Conservation (phyloP, 2,888 invertebrate genomes). For the Spodoptera exigua region DNA sequence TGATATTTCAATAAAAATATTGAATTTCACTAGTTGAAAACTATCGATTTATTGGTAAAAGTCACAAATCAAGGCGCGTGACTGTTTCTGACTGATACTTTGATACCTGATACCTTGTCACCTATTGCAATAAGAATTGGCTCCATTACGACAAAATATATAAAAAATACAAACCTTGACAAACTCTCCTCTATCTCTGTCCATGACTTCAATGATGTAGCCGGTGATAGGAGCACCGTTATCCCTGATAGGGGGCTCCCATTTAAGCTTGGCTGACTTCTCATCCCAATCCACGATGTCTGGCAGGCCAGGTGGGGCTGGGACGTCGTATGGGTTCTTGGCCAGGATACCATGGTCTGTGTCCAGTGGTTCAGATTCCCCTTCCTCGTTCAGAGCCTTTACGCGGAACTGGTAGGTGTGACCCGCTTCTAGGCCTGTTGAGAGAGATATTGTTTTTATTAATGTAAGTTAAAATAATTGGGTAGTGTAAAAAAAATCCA, state of each 20-base stretch:
- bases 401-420: conserved; percentile 99
- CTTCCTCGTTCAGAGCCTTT: conserved; percentile 98
- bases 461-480: no score
- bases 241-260: conserved; percentile 96
- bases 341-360: conserved; percentile 96
- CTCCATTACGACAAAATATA: no score
- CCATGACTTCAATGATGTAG: conserved; percentile 97
- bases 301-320: conserved; percentile 96
- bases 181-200: conserved; percentile 95
- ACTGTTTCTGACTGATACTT: no score
- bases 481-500: no score
- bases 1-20: no score
- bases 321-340: conserved; percentile 98
- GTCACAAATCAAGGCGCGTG: no score
- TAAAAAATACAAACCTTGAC: conserved; percentile 88
- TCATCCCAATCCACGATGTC: conserved; percentile 97
- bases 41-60: no score
- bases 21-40: no score
- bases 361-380: conserved; percentile 98
- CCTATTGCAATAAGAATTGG: no score
- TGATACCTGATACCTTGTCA: no score
- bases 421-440: conserved; percentile 95
- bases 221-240: conserved; percentile 98
- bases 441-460: neutral
- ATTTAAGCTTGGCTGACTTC: conserved; percentile 96